These are phyloP conservation scores for Selenia dentaria DNA, from an alignment of 2,888 invertebrate genomes.

Conservation along the genomic window DNA sequence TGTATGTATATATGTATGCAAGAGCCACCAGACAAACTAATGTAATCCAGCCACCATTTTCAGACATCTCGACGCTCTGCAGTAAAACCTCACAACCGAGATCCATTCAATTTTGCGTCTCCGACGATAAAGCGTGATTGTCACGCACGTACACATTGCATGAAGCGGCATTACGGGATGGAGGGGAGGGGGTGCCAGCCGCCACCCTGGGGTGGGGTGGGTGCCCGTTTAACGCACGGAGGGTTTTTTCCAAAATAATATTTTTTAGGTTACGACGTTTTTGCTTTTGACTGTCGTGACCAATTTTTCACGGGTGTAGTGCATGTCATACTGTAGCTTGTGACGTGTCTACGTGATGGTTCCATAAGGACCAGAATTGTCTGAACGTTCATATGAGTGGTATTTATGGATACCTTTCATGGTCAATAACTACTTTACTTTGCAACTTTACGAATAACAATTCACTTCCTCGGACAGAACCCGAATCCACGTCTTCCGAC, in stretches of 20 bases:
- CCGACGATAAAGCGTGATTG: conserved; percentile 76
- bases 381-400: no score
- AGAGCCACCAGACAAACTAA: conserved; percentile 25
- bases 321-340: background rate
- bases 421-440: no score
- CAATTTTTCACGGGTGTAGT: conserved; percentile 27
- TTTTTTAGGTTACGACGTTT: conserved; percentile 48
- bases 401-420: no score
- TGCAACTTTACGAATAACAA: no score
- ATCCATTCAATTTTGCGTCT: conserved; percentile 73
- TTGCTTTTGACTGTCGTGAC: conserved; percentile 31
- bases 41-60: conserved; percentile 25
- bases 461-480: no score
- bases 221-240: conserved; percentile 67
- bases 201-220: conserved; percentile 34
- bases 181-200: background rate
- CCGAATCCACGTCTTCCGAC: no score
- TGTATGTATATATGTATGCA: no score
- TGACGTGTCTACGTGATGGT: background rate
- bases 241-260: conserved; percentile 58
- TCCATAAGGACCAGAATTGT: no score
- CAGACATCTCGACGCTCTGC: conserved; percentile 30
- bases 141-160: conserved; percentile 81
- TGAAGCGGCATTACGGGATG: conserved; percentile 57
- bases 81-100: conserved; percentile 42